Conservation (phyloP, 1,140 invertebrate species). For the Metopolophium dirhodum region DNA sequence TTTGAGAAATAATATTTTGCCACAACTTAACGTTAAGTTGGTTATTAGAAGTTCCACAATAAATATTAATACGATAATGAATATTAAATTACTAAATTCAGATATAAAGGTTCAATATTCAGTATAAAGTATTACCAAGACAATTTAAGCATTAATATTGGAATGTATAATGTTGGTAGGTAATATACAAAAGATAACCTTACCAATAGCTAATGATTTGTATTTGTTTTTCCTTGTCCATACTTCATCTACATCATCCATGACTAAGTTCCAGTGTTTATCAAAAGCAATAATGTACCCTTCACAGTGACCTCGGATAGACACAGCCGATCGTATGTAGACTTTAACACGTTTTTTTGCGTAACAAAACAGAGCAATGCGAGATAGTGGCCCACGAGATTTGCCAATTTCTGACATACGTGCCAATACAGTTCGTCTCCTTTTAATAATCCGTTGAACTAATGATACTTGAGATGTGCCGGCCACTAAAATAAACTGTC, state of each 20-base stretch:
- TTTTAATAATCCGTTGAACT: background rate
- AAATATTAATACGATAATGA: background rate
- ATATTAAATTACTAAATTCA: background rate
- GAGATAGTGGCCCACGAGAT: conserved; percentile 39
- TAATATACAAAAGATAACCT: conserved; percentile 28
- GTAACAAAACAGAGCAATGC: conserved; percentile 34
- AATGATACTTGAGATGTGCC: conserved; percentile 6
- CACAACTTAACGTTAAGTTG: background rate
- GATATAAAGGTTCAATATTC: background rate
- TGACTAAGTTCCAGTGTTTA: conserved; percentile 91
- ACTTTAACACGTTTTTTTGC: conserved; percentile 65
- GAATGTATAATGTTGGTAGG: background rate
- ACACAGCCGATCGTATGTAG: conserved; percentile 69
- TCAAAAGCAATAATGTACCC: conserved; percentile 89
- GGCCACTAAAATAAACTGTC: conserved; percentile 3
- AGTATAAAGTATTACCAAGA: background rate
- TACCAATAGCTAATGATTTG: conserved; percentile 58
- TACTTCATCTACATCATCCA: conserved; percentile 85
- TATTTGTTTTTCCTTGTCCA: conserved; percentile 69
- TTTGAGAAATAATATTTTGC: background rate
- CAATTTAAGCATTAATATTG: background rate
- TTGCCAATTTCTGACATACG: conserved; percentile 49
- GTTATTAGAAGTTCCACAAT: background rate
- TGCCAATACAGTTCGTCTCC: background rate
- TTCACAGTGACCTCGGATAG: conserved; percentile 78